Base-by-base conservation (phyloP, 2,113 vertebrate genomes). In the Psilopsiagon aurifrons region DNA sequence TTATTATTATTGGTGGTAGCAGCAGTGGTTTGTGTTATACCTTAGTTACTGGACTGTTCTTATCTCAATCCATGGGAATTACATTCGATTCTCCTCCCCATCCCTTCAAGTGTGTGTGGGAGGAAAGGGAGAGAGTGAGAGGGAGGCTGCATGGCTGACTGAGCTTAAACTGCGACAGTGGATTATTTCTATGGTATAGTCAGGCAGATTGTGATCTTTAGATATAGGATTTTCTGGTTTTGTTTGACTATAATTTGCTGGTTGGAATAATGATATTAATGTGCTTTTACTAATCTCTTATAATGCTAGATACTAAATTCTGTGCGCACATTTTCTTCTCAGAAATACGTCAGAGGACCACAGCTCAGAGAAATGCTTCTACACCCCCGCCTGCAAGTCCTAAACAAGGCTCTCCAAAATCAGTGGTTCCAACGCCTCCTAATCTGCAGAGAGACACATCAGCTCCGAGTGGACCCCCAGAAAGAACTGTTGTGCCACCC, bases 301-400 rank as follows among this genome's bases (percentile, higher is more conserved):
- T 87, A 86, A 62, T 57, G 60, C 57, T 94, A 47, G 37, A 71
- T 94, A 51, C 74, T 97, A 95, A 97, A 90, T 92, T 37, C 47
- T 73, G 28, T 86, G 22, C 86, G 66, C 86, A 22, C 7, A 2
- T 96, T 51, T 94, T 97, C 39, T 97, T 97, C 49, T 97, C 94
- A 99, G 99, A 99, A 96, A 98, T 99, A 63, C 99, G 99, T 95
- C 99, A 99, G 95, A 98, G 99, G 84, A 98, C 98, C 80, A 95
- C 98, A 83, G 98, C 98, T 94, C 98, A 98, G 90, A 99, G 98
- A 96, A 98, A 97, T 83, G 95, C 98, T 94, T 95, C 97, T 90
- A 55, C 92, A 13, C 64, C 96, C 33, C 39, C 67, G 14, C 97
- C 98, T 94, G 92, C 76, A 64, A 94, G 85, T 87, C 77, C 97